These are phyloP conservation scores for Oegoconia quadripuncta DNA, from an alignment of 2,888 invertebrate species.

Conservation along the genomic window DNA sequence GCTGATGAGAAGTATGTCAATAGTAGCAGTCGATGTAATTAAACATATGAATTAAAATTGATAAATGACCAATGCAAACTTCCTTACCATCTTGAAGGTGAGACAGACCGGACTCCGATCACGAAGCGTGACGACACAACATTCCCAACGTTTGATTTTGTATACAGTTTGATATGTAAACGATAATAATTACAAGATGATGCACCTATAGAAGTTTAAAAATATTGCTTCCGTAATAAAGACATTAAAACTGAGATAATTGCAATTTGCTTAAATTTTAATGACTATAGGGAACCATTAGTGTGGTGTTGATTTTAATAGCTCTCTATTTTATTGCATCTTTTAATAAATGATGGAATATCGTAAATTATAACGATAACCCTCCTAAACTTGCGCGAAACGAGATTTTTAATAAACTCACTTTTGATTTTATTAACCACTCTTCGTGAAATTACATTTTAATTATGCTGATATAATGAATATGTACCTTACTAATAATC, in stretches of 20 bases:
- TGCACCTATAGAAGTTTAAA: conserved; percentile 3
- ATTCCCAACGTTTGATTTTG: too few species aligned
- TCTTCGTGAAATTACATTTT: too few species aligned
- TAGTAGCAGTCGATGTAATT: conserved; percentile 4
- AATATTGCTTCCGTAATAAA: conserved; percentile 8
- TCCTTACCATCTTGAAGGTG: conserved; percentile 15
- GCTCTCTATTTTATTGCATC: neutral
- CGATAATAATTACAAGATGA: conserved; percentile 5
- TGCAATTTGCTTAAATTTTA: neutral
- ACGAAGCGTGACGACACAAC: conserved; percentile 19
- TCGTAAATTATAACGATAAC: too few species aligned
- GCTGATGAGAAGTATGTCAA: too few species aligned
- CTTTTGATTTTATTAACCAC: too few species aligned
- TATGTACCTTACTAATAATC: too few species aligned
- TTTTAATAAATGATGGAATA: neutral
- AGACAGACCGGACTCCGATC: conserved; percentile 12
- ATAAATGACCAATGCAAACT: conserved; percentile 17
- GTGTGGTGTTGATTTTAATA: neutral
- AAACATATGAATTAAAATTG: conserved; percentile 12
- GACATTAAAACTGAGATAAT: neutral
- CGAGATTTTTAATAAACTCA: too few species aligned
- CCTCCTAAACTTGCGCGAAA: too few species aligned
- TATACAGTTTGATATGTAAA: conserved; percentile 14
- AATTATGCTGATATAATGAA: too few species aligned
- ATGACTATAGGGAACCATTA: neutral